Percentiles rank a stretch among this genome's conserved stretches.
Evolutionary conservation across 2,113 vertebrate species (phyloP).

Genomic region (Tylochromis polylepis): DNA sequence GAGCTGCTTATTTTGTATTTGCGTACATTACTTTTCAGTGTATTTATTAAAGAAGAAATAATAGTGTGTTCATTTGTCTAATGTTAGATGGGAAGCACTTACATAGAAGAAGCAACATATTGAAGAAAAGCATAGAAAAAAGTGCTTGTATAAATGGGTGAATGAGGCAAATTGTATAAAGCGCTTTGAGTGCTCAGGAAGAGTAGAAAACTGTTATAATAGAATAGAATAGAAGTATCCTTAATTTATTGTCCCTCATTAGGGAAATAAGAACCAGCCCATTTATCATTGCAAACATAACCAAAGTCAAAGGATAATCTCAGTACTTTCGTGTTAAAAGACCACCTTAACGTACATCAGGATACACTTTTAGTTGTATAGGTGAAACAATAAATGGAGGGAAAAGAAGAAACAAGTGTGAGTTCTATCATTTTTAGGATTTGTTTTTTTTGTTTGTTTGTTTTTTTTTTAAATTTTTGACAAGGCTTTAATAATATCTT

Average conservation of each 20-base stretch:
- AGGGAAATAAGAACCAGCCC: neutral
- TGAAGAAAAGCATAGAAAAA: too few relatives aligned
- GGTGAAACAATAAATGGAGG: neutral
- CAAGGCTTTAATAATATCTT: neutral
- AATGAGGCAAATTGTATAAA: neutral
- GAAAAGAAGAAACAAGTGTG: accelerated
- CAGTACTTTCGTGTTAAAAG: too few relatives aligned
- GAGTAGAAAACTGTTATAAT: neutral
- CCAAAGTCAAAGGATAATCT: too few relatives aligned
- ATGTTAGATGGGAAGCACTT: neutral
- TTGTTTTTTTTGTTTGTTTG: neutral
- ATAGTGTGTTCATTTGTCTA: neutral
- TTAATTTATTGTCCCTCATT: neutral
- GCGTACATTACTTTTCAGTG: neutral
- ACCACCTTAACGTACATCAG: too few relatives aligned
- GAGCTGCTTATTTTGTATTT: too few relatives aligned
- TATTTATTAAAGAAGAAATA: neutral
- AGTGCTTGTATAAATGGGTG: neutral
- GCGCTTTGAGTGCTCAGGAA: neutral
- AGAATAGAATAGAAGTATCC: neutral
- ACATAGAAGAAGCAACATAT: too few relatives aligned
- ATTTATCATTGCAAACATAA: too few relatives aligned
- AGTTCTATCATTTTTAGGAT: neutral
- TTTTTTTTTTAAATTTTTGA: neutral
- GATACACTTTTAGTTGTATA: neutral